Base-by-base conservation (phyloP, 2,888 invertebrate genomes). In the Xestobium rufovillosum region DNA sequence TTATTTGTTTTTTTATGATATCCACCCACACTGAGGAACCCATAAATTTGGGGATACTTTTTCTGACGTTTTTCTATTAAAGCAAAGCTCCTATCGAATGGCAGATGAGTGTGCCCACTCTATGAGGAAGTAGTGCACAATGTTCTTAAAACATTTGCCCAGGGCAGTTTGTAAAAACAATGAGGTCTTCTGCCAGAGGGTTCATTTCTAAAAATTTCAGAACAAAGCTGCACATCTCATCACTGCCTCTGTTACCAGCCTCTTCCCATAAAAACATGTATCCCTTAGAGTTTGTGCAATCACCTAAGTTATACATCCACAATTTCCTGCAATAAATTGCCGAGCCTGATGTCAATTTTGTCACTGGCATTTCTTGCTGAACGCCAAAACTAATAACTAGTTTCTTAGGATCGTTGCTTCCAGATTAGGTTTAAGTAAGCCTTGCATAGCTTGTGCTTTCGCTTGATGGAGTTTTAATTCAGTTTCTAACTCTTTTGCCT, bases 251-350 rank as follows among this genome's bases (percentile, higher is more conserved):
- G 30, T 44, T 43, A 4, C 39, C 47, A 8, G 35, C 13, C 13
- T 43, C 36, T 38, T 47, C 41, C 44, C 47, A 43, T n/a, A n/a
- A n/a, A n/a, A n/a, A n/a, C 39, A 48, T 39, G 30, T 41, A 41
- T 15, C 26, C 41, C 31, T 17, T 39, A 11, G 25, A 39, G n/a
- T 11, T 33, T 14, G 26, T 32, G 23, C 46, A 44, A 25, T 45
- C 42, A 4, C 47, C 43, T 15, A 49, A 28, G 33, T 49, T 49
- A 32, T 47, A n/a, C n/a, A n/a, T n/a, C 47, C 45, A 48, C 25
- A 41, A 38, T 38, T 48, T 49, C 26, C 43, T 14, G 17, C 42
- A 28, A 38, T 49, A 49, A 44, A 46, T 48, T 9, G 47, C 41
- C 14, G 45, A 36, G 4, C 45, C 47, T 12, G 33, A 32, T 16